These are phyloP conservation scores for Chrysina gloriosa DNA, from an alignment of 2,888 invertebrate genomes.

Conservation along the genomic window DNA sequence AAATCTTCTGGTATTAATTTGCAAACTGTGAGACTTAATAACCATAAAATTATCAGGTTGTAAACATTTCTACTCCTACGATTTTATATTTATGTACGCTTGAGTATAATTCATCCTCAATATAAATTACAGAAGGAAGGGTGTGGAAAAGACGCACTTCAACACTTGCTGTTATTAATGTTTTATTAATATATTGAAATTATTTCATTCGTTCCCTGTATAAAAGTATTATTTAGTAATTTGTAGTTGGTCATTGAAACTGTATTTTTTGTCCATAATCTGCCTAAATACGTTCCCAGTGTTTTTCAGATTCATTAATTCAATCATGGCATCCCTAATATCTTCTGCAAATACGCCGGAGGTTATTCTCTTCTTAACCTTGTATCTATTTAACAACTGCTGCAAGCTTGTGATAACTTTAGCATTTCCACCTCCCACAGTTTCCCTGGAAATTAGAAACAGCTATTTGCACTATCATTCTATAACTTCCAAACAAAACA, in stretches of 20 bases:
- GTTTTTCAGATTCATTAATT: slow-evolving; percentile 21
- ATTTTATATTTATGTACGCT: too few relatives aligned
- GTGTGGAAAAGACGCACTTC: too few relatives aligned
- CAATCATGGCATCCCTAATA: slow-evolving; percentile 23
- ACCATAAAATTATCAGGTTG: too few relatives aligned
- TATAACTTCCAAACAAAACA: too few relatives aligned
- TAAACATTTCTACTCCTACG: too few relatives aligned
- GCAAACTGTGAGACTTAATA: too few relatives aligned
- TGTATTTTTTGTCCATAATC: slow-evolving; percentile 32
- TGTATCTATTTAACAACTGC: slow-evolving; percentile 20
- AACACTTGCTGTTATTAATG: too few relatives aligned
- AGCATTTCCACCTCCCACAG: not conserved
- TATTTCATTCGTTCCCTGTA: too few relatives aligned
- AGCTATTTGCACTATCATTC: not conserved
- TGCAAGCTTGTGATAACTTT: slow-evolving; percentile 11
- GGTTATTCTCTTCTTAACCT: slow-evolving; percentile 21
- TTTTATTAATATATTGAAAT: slow-evolving; percentile 1
- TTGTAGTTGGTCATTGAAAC: slow-evolving; percentile 14
- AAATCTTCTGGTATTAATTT: too few relatives aligned
- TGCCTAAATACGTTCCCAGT: slow-evolving; percentile 29
- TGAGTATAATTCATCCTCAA: too few relatives aligned
- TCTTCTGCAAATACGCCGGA: slow-evolving; percentile 12
- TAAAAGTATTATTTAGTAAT: slow-evolving; percentile 1
- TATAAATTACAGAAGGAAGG: too few relatives aligned
- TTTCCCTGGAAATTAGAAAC: slow-evolving; percentile 1